Percentiles rank a stretch among this genome's conserved stretches.
Evolutionary conservation across 2,797 vertebrate species (phyloP).

Genomic region (Chiloscyllium punctatum): DNA sequence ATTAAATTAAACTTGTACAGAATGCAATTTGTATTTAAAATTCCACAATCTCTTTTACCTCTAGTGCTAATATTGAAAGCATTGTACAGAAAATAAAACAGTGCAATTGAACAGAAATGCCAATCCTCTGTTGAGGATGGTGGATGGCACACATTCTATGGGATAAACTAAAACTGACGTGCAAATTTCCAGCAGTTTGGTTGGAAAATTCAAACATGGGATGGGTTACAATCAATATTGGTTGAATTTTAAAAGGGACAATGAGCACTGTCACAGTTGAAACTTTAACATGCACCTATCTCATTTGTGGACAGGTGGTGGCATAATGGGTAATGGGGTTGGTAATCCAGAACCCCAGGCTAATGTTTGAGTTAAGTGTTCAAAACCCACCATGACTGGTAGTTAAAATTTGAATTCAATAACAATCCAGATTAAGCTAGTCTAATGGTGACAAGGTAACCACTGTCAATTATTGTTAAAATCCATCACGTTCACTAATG

Average conservation of each 20-base stretch:
- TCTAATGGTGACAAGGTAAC: too few relatives aligned
- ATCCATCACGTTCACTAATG: too few relatives aligned
- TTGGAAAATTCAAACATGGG: neutral
- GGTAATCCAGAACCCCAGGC: too few relatives aligned
- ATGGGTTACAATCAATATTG: neutral
- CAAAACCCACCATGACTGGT: too few relatives aligned
- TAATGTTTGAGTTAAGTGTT: too few relatives aligned
- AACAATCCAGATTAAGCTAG: too few relatives aligned
- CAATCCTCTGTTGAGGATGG: neutral
- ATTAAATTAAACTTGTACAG: neutral
- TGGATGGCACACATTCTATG: neutral
- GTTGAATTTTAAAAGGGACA: neutral
- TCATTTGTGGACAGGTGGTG: neutral
- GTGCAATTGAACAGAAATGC: neutral
- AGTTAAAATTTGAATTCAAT: too few relatives aligned
- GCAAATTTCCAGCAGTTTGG: neutral
- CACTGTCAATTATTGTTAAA: too few relatives aligned
- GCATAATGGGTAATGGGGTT: too few relatives aligned
- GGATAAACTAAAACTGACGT: neutral
- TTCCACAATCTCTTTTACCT: neutral
- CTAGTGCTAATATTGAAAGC: neutral
- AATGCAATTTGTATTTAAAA: neutral
- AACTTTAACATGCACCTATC: neutral
- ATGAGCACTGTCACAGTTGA: neutral
- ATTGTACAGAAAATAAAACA: neutral